Evolutionary conservation across 2,888 invertebrate genomes (phyloP).

Genomic region (Pollenia amentaria): DNA sequence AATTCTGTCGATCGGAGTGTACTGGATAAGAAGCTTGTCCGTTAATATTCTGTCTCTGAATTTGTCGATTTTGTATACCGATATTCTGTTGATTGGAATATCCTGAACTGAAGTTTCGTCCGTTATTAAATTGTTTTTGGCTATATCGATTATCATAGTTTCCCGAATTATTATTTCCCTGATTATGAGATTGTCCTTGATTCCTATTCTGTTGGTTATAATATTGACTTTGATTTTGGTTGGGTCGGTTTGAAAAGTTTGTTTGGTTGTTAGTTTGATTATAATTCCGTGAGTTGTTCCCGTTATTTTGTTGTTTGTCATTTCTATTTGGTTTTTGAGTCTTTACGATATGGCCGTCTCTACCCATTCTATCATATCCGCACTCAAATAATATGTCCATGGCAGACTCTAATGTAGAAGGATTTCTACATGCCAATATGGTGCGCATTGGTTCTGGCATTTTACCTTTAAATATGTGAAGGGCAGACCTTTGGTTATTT

Average conservation of each 20-base stretch:
- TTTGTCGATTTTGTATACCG: background rate
- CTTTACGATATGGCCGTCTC: background rate
- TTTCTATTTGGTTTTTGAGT: background rate
- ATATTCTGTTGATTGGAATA: background rate
- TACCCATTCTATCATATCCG: conserved; percentile 21
- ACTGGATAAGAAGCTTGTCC: no score
- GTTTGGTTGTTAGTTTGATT: background rate
- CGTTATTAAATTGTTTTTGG: background rate
- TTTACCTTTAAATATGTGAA: conserved; percentile 32
- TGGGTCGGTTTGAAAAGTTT: background rate
- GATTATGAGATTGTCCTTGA: no score
- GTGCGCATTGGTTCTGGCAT: conserved; percentile 23
- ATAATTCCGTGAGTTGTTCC: background rate
- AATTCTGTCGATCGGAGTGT: no score
- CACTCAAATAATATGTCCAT: conserved; percentile 20
- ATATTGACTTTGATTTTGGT: no score
- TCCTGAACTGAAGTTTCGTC: no score
- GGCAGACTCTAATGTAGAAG: background rate
- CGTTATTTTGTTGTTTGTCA: background rate
- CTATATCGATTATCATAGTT: no score
- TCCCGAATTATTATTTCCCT: no score
- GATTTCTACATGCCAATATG: conserved; percentile 1
- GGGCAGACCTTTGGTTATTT: conserved; percentile 18
- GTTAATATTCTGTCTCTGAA: background rate
- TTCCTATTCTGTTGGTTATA: no score